Percentiles rank a stretch among this genome's conserved stretches.
Conservation (phyloP, 2,797 vertebrate genomes). For the Chelon auratus region DNA sequence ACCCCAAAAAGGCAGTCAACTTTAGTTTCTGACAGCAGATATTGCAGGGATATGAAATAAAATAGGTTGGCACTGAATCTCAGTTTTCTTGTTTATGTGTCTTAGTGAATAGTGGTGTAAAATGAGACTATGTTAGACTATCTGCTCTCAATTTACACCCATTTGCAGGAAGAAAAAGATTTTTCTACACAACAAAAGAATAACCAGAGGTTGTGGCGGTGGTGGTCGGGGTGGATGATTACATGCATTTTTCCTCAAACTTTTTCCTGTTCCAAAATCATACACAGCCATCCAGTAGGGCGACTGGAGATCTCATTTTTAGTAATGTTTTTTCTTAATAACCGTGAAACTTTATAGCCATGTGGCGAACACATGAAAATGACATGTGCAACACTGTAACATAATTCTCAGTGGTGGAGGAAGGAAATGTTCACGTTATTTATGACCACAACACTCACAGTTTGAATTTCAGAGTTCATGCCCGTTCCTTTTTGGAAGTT, state of each 20-base stretch:
- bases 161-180: background rate
- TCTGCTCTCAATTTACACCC: no score
- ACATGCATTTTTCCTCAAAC: conserved; percentile 14
- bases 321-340: conserved; percentile 35
- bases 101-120: background rate
- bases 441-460: conserved; percentile 45
- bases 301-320: conserved; percentile 44
- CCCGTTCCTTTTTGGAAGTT: conserved; percentile 26
- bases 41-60: background rate
- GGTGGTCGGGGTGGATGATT: background rate
- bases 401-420: conserved; percentile 23
- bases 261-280: conserved; percentile 20
- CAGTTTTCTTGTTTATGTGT: no score
- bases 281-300: conserved; percentile 14
- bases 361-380: conserved; percentile 49
- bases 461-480: conserved; percentile 40
- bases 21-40: background rate
- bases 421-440: conserved; percentile 57
- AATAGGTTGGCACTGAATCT: background rate
- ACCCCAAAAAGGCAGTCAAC: background rate
- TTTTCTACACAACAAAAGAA: conserved; percentile 9
- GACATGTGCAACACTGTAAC: conserved; percentile 36
- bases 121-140: background rate
- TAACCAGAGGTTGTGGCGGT: background rate
- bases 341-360: conserved; percentile 47